A percentile compares a stretch with the other conserved stretches of the same genome.
phyloP scores from a whole-genome alignment of 2,888 invertebrate genomes.

The Teinopalpus imperialis region DNA sequence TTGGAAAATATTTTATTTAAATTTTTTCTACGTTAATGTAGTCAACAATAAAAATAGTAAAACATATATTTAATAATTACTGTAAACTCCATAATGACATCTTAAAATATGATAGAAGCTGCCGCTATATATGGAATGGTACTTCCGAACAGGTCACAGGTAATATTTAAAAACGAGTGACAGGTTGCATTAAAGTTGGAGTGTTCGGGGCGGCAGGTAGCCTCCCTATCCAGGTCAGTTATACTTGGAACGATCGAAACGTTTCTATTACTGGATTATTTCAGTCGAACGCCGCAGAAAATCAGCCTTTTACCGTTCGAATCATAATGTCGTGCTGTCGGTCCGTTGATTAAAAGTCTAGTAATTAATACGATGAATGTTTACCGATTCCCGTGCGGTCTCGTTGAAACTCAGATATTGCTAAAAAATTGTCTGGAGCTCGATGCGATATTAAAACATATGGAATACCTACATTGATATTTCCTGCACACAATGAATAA shows the following conservation, averaged over 20 bases:
- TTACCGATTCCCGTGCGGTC: slow-evolving; percentile 36
- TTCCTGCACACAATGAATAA: neutral
- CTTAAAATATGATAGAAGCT: slow-evolving; percentile 42
- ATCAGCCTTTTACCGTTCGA: slow-evolving; percentile 48
- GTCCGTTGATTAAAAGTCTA: slow-evolving; percentile 42
- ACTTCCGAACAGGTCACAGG: slow-evolving; percentile 60
- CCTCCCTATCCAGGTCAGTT: slow-evolving; percentile 58
- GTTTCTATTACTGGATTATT: slow-evolving; percentile 71
- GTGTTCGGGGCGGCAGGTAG: slow-evolving; percentile 52
- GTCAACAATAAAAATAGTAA: too few relatives aligned
- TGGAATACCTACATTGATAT: neutral
- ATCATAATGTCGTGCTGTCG: slow-evolving; percentile 38
- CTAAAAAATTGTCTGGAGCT: neutral
- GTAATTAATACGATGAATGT: slow-evolving; percentile 44
- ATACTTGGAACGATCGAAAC: slow-evolving; percentile 74
- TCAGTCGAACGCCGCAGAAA: slow-evolving; percentile 53
- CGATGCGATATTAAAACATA: neutral
- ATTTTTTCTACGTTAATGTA: too few relatives aligned
- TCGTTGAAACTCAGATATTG: slow-evolving; percentile 29
- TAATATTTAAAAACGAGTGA: slow-evolving; percentile 71
- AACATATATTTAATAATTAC: slow-evolving; percentile 14
- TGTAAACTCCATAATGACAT: slow-evolving; percentile 15
- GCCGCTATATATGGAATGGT: slow-evolving; percentile 57
- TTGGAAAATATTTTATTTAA: too few relatives aligned
- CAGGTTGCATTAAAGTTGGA: slow-evolving; percentile 73